Evolutionary conservation across 2,113 vertebrate species (phyloP).

Genomic region (Aspidoscelis tigris): DNA sequence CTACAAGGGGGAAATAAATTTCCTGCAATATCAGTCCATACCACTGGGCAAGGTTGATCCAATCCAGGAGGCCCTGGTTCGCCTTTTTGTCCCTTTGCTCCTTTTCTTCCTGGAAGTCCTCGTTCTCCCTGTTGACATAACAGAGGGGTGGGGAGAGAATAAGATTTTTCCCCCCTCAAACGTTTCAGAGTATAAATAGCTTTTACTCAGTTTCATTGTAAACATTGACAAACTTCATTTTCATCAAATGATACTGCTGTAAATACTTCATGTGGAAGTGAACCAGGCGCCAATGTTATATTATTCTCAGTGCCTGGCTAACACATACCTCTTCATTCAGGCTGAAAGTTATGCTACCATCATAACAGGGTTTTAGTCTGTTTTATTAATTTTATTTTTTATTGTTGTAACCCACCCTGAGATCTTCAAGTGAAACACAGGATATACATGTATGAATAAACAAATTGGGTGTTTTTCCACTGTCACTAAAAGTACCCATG

Average conservation of each 20-base stretch:
- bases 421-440: too few relatives aligned
- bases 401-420: too few relatives aligned
- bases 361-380: too few relatives aligned
- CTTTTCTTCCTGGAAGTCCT: constrained; percentile 88
- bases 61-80: constrained; percentile 94
- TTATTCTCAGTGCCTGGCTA: too few relatives aligned
- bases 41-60: constrained; percentile 98
- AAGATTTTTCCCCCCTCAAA: neutral
- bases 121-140: constrained; percentile 85
- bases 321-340: too few relatives aligned
- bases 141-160: neutral
- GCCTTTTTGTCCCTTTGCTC: constrained; percentile 94
- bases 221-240: rapidly evolving
- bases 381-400: too few relatives aligned
- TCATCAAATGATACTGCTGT: neutral
- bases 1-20: neutral
- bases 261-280: rapidly evolving
- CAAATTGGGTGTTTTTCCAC: too few relatives aligned
- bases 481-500: too few relatives aligned
- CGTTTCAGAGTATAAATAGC: neutral
- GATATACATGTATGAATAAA: too few relatives aligned
- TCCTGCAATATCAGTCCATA: constrained; percentile 60
- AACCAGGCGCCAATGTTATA: too few relatives aligned
- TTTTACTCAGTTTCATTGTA: too few relatives aligned
- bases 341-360: too few relatives aligned